Base-by-base conservation (phyloP, 2,113 vertebrate genomes). In the Tachuris rubrigastra region DNA sequence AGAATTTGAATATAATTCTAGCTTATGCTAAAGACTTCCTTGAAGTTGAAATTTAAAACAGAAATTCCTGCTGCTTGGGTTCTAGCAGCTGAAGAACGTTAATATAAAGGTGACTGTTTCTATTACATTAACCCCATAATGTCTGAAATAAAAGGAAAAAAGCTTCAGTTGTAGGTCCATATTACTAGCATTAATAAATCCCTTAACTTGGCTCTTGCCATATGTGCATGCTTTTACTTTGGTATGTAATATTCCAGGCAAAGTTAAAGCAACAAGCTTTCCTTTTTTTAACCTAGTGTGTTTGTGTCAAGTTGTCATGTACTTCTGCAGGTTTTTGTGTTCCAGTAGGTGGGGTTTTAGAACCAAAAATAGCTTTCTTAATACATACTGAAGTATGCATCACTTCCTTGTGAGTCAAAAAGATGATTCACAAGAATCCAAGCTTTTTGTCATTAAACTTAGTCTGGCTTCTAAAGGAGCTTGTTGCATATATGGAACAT, bases 351-450 rank as follows among this genome's bases (percentile, higher is more conserved):
- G 90, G 65, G 9, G 87, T 31, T 85, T 94, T 66, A 74, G 3
- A 66, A 81, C 31, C 65, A 67, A 63, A 94, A 85, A 67, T 84
- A 91, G 27, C 65, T 86, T 80, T 47, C 53, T 83, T 91, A 49
- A 28, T 75, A 63, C 1, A 0, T 85, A 24, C 33, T 55, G 66
- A 78, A 87, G 16, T 67, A 82, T 86, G 79, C 44, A 58, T 92
- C 59, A 58, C 21, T 95, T 95, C 58, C 67, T 76, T 52, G 49
- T 86, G 93, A 96, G 80, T 85, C 85, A 82, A 84, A 93, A 81
- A 73, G 77, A 69, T n/a, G 1, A 60, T 65, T 93, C 63, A 47
- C n/a, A 62, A 52, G 68, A 87, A 71, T 77, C 30, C 56, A 77
- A 74, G 2, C 28, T 52, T 63, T 33, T 39, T 84, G 28, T 72